These are phyloP conservation scores for Dasyornis broadbenti DNA, from an alignment of 2,113 vertebrate species.

Conservation along the genomic window DNA sequence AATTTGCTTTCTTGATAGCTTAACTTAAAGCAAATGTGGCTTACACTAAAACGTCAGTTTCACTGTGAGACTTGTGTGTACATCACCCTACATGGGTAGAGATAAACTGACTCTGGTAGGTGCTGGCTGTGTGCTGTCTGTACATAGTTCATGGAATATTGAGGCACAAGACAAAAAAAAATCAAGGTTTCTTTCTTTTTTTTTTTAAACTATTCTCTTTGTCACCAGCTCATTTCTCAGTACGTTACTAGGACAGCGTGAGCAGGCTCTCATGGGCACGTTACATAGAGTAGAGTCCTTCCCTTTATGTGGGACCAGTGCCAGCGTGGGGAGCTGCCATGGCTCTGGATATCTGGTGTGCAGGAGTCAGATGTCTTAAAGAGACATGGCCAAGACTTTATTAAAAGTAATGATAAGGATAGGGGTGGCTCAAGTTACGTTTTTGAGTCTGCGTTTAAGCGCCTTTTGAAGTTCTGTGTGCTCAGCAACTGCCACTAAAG, in stretches of 20 bases:
- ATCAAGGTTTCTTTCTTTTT: neutral
- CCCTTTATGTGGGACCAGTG: neutral
- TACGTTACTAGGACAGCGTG: neutral
- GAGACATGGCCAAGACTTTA: neutral
- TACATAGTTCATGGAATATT: neutral
- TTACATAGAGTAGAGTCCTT: neutral
- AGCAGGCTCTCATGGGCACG: neutral
- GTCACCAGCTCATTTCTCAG: neutral
- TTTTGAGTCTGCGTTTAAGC: neutral
- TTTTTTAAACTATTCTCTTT: neutral
- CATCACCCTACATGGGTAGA: neutral
- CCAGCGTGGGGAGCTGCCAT: neutral
- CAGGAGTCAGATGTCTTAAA: neutral
- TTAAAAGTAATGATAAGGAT: neutral
- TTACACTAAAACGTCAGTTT: neutral
- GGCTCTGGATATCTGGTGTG: slow-evolving; percentile 8
- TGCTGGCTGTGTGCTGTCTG: neutral
- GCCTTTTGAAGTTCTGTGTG: neutral
- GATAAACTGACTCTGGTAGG: neutral
- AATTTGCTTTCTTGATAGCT: neutral
- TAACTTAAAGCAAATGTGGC: neutral
- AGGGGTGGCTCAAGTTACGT: neutral
- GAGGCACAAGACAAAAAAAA: neutral
- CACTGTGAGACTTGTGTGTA: neutral
- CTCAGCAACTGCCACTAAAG: neutral